Percentiles rank a stretch among this genome's conserved stretches.
These are phyloP conservation scores for Ichneumoninae sp. DNA, from an alignment of 2,888 invertebrate species.

Conservation along the genomic window DNA sequence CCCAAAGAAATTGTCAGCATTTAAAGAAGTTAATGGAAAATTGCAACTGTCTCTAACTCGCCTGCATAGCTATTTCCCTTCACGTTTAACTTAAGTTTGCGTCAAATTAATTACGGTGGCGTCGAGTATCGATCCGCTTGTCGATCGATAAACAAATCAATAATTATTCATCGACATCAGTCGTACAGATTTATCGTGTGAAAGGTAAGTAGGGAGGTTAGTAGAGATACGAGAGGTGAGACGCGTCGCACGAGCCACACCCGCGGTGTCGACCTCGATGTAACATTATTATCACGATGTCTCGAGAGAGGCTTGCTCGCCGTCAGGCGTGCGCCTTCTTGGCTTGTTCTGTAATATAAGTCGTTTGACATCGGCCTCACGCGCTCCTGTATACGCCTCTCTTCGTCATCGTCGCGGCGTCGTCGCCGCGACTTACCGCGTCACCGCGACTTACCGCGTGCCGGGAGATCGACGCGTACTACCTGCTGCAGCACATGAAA, in stretches of 20 bases:
- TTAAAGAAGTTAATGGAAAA: too few species aligned
- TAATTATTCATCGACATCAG: conserved; percentile 59
- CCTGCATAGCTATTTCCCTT: too few species aligned
- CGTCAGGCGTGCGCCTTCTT: conserved; percentile 29
- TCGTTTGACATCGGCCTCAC: conserved; percentile 59
- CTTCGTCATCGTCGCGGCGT: conserved; percentile 20
- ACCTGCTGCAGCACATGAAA: conserved; percentile 38
- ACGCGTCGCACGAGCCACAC: conserved; percentile 70
- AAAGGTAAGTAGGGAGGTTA: conserved; percentile 22
- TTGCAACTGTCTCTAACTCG: too few species aligned
- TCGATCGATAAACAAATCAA: conserved; percentile 35
- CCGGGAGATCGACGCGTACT: conserved; percentile 56
- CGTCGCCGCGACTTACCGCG: conserved; percentile 44
- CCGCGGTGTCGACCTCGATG: conserved; percentile 73
- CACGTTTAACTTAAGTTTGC: background rate
- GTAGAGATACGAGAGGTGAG: conserved; percentile 29
- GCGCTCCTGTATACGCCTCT: conserved; percentile 31
- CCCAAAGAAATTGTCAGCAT: too few species aligned
- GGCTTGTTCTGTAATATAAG: conserved; percentile 47
- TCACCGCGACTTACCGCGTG: conserved; percentile 51
- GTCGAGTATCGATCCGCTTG: background rate
- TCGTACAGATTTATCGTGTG: conserved; percentile 26
- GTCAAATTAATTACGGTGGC: background rate
- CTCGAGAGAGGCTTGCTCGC: conserved; percentile 31
- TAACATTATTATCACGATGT: conserved; percentile 74